Evolutionary conservation across 1,140 invertebrate species (phyloP).

Genomic region (Amyelois transitella): DNA sequence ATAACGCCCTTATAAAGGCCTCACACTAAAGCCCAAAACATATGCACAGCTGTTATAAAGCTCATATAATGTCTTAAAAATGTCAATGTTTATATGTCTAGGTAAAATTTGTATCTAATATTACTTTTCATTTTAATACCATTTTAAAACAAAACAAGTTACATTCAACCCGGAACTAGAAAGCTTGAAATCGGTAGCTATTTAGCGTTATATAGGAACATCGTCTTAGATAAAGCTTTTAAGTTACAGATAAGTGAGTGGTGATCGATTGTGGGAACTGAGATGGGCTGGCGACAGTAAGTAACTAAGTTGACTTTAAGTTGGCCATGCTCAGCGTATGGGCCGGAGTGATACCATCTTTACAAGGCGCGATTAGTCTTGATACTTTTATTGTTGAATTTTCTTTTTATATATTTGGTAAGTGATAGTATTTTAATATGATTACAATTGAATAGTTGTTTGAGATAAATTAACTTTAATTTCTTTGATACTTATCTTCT

Average conservation of each 20-base stretch:
- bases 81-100: too few species aligned
- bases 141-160: neutral
- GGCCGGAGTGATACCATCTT: slow-evolving; percentile 42
- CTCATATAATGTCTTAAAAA: too few species aligned
- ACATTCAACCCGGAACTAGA: slow-evolving; percentile 24
- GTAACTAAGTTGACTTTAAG: slow-evolving; percentile 43
- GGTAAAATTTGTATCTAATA: too few species aligned
- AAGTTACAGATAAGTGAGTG: slow-evolving; percentile 44
- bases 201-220: slow-evolving; percentile 35
- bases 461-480: too few species aligned
- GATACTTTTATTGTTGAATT: slow-evolving; percentile 10
- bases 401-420: neutral
- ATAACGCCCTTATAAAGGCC: neutral
- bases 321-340: slow-evolving; percentile 45
- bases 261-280: slow-evolving; percentile 67
- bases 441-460: neutral
- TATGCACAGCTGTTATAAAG: too few species aligned
- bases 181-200: slow-evolving; percentile 21
- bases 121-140: too few species aligned
- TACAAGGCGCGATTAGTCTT: slow-evolving; percentile 18
- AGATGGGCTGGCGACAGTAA: slow-evolving; percentile 54
- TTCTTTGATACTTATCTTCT: too few species aligned
- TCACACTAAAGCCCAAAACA: neutral
- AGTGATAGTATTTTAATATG: too few species aligned
- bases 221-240: slow-evolving; percentile 59